Conservation (phyloP, 2,888 invertebrate genomes). For the Pyrrhosoma nymphula region DNA sequence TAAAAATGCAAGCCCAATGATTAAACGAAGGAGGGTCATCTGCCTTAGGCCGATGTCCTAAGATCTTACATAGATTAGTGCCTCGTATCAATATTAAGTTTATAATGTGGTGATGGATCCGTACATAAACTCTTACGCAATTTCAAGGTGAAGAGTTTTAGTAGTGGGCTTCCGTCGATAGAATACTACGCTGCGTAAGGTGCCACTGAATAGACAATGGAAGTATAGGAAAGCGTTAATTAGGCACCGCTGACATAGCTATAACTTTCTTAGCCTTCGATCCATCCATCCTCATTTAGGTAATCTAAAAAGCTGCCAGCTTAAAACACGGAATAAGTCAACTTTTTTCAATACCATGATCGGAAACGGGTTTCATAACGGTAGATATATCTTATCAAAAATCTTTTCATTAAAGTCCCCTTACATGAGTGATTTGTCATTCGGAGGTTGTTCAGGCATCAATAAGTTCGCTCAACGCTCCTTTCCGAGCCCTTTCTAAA, state of each 20-base stretch:
- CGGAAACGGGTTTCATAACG: slow-evolving; percentile 15
- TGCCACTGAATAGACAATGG: too few species aligned
- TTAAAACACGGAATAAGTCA: not conserved
- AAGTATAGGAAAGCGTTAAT: not conserved
- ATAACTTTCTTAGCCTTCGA: not conserved
- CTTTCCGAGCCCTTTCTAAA: not conserved
- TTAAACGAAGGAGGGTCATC: too few species aligned
- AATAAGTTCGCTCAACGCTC: not conserved
- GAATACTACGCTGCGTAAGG: too few species aligned
- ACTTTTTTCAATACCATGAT: not conserved
- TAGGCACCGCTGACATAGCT: not conserved
- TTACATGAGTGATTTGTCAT: not conserved
- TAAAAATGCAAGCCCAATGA: too few species aligned
- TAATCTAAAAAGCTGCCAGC: not conserved
- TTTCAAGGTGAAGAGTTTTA: too few species aligned
- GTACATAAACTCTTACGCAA: too few species aligned
- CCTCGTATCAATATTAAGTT: too few species aligned
- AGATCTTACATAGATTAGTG: too few species aligned
- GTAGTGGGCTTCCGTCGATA: too few species aligned
- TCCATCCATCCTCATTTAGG: not conserved
- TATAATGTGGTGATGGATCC: too few species aligned
- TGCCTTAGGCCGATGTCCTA: too few species aligned
- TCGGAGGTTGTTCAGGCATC: slow-evolving; percentile 5
- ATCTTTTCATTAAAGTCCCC: not conserved
- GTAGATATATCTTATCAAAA: slow-evolving; percentile 13